Percentiles rank a stretch among this genome's conserved stretches.
Evolutionary conservation across 2,888 invertebrate species (phyloP).

Genomic region (Elysia crispata): DNA sequence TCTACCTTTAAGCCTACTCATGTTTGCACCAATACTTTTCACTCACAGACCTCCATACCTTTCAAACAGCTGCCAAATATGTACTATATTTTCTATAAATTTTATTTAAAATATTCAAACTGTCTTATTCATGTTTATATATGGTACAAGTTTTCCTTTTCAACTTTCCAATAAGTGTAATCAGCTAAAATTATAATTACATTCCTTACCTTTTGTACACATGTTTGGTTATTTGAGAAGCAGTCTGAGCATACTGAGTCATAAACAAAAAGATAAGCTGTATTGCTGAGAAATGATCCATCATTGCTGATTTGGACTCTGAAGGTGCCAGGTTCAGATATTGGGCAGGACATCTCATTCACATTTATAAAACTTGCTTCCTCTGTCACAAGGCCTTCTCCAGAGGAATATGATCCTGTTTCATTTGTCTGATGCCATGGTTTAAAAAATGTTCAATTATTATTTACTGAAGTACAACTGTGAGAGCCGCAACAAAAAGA

Average conservation of each 20-base stretch:
- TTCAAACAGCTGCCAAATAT: neutral
- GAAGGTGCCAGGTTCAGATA: slow-evolving; percentile 48
- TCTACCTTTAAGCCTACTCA: no score
- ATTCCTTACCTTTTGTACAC: slow-evolving; percentile 55
- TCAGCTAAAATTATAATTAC: neutral
- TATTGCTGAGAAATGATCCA: slow-evolving; percentile 43
- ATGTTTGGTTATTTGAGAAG: slow-evolving; percentile 49
- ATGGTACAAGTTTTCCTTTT: no score
- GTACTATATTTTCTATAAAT: neutral
- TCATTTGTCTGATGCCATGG: slow-evolving; percentile 53
- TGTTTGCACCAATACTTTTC: no score
- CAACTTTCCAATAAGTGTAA: neutral
- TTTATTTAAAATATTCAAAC: no score
- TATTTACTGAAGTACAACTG: no score
- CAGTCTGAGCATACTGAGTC: slow-evolving; percentile 57
- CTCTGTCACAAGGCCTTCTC: slow-evolving; percentile 11
- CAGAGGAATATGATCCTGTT: slow-evolving; percentile 49
- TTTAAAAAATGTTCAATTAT: no score
- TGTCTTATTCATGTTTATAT: no score
- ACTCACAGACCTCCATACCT: no score
- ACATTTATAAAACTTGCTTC: slow-evolving; percentile 54
- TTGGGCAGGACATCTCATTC: slow-evolving; percentile 56
- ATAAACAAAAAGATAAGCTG: slow-evolving; percentile 54
- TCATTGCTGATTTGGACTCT: slow-evolving; percentile 50
- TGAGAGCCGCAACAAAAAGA: no score